Evolutionary conservation across 2,888 invertebrate genomes (phyloP), one percentile per base, ranked within the genome.

Genomic region (Ichneumoninae sp.): DNA sequence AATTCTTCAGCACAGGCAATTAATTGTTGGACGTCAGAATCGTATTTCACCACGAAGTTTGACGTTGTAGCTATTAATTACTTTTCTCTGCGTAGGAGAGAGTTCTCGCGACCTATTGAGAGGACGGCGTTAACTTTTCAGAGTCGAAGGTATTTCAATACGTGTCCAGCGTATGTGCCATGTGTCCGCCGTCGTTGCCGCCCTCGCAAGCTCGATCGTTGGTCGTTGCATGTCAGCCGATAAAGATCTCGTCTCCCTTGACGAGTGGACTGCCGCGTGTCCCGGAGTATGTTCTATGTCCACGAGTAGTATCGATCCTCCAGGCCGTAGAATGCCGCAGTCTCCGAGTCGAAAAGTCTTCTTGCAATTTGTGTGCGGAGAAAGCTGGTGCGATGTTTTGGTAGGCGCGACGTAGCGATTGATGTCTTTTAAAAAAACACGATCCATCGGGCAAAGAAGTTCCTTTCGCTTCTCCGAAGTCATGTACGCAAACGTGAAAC

Each of bases 201-300:
- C 68, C 76, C 26, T 22, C 6, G 68, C 19, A 50, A 75, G 19
- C 13, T 60, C 30, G 70, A 80, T 76, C 78, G 71, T 60, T 50
- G 75, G 6, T 66, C 72, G 76, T 83, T 80, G 86, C 84, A 82
- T 83, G 86, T 78, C 84, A 75, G 54, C 44, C 60, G 86, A 86
- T 82, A 86, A 44, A 10, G 66, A 86, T 83, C 83, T 80, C 76
- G 71, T 52, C 16, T 36, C 74, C 72, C 60, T 78, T 50, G 75
- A 80, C 80, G 78, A 77, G 30, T 16, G 60, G 30, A 60, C 65
- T 75, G n/a, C 78, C 52, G 75, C 65, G 65, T 76, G 81, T 80
- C 70, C 54, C 22, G 36, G 26, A 60, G 36, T 36, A 36, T 66
- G 62, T 80, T 85, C 81, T 66, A 72, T 36, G 80, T 85, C 36